Evolutionary conservation across 2,888 invertebrate species (phyloP).

Genomic region (Drosophila heteroneura): DNA sequence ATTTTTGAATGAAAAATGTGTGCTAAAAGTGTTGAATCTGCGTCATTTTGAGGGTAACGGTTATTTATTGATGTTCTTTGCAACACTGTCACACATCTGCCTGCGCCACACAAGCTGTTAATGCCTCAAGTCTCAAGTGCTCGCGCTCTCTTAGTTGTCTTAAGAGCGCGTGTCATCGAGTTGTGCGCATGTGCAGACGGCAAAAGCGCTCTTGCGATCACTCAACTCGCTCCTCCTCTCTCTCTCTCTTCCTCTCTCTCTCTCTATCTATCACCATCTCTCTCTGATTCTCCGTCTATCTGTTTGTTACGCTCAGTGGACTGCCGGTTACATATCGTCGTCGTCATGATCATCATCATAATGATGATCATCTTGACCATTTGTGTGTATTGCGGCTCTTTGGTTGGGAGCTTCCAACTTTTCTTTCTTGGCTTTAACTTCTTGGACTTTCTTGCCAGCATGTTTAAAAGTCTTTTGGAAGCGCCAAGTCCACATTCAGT

Average conservation of each 20-base stretch:
- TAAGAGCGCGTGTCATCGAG: slow-evolving; percentile 35
- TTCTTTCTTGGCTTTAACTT: slow-evolving; percentile 71
- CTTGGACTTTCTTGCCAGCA: slow-evolving; percentile 78
- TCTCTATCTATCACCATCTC: background rate
- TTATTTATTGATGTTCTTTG: background rate
- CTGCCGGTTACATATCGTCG: slow-evolving; percentile 52
- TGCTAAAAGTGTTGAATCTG: slow-evolving; percentile 1
- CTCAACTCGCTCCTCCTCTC: slow-evolving; percentile 1
- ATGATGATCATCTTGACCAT: slow-evolving; percentile 68
- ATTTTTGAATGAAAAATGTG: background rate
- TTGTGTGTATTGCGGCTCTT: slow-evolving; percentile 48
- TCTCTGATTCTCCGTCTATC: background rate
- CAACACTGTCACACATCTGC: slow-evolving; percentile 11
- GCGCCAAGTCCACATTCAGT: slow-evolving; percentile 73
- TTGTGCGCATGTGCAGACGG: slow-evolving; percentile 57
- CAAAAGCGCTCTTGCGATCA: slow-evolving; percentile 33
- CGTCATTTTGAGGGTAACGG: background rate
- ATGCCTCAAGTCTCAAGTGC: background rate
- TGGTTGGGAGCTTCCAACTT: slow-evolving; percentile 63
- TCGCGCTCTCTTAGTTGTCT: slow-evolving; percentile 47
- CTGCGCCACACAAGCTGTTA: background rate
- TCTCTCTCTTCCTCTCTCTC: background rate
- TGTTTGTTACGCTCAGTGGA: slow-evolving; percentile 30
- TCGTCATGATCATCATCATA: slow-evolving; percentile 15
- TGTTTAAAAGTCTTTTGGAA: slow-evolving; percentile 81